Evolutionary conservation across 2,113 vertebrate species (phyloP).

Genomic region (Gracilinanus agilis): DNA sequence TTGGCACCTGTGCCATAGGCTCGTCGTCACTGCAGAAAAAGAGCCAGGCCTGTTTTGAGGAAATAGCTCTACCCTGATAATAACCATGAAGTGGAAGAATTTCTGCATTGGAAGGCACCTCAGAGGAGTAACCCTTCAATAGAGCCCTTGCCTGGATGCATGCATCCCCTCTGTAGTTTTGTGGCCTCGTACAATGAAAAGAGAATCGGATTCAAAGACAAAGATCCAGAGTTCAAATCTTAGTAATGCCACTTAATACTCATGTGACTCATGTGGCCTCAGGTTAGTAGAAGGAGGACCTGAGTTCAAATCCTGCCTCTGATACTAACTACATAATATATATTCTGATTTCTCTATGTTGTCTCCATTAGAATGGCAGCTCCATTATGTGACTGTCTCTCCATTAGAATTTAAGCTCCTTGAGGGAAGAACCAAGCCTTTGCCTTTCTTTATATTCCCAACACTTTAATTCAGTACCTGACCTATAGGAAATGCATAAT

Average conservation of each 20-base stretch:
- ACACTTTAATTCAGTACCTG: not conserved
- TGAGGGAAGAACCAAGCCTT: not conserved
- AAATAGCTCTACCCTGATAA: not conserved
- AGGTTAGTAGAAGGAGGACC: not conserved
- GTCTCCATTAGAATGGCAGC: not conserved
- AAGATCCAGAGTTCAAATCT: not conserved
- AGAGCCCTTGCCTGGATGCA: not conserved
- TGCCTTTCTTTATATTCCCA: not conserved
- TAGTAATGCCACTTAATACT: not conserved
- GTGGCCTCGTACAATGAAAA: not conserved
- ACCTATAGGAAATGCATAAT: not conserved
- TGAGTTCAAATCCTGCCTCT: not conserved
- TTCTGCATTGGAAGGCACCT: not conserved
- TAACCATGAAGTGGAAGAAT: not conserved
- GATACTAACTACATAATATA: not conserved
- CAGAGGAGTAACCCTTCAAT: not conserved
- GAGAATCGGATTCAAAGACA: not conserved
- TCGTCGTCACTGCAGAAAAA: not conserved
- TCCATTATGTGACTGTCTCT: not conserved
- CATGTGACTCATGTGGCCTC: not conserved
- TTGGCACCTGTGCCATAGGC: too few species aligned
- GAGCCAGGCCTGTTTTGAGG: not conserved
- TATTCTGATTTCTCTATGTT: not conserved
- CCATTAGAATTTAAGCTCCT: not conserved
- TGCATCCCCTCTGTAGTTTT: not conserved